Evolutionary conservation across 2,113 vertebrate genomes (phyloP), one percentile per base, ranked within the genome.

Genomic region (Zosterops japonicus): DNA sequence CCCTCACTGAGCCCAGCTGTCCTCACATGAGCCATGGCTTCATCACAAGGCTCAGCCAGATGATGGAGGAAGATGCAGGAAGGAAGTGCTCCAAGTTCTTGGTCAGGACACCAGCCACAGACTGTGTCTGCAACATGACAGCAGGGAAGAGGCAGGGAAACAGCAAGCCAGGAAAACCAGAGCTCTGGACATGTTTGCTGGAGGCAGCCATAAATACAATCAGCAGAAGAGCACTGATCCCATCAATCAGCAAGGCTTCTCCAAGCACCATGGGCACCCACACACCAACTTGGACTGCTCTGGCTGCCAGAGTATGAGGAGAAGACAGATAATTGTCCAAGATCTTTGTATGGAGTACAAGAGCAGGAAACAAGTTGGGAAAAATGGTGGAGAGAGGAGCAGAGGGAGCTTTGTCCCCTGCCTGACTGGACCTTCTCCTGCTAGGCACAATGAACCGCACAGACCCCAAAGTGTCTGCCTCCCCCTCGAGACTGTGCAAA

Each of bases 201-300:
- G 57, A 83, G 75, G 88, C 90, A 88, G 46, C 18, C 1, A 1
- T 77, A 92, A 93, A 90, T 72, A 80, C 13, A 68, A 95, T 85
- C 85, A 90, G 61, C 61, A 80, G 57, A 76, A 68, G 49, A 90
- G 47, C 55, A 59, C 47, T 85, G 50, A 91, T 79, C 57, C 41
- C 70, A 69, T 95, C 92, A 83, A 72, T 95, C 96, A 93, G 36
- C 50, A 1, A 60, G 55, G 57, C 84, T 85, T 41, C 6, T 8
- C 63, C 75, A 61, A 72, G 79, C 67, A 93, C 92, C 75, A 55
- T 36, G 63, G 90, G 92, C 68, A 88, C 76, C 94, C 92, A 95
- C 90, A 53, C 70, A 49, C 19, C 36, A 69, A 0, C 55, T 76
- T 85, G 85, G 92, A 79, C 41, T 15, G 15, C 0, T 0, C 35